Base-by-base conservation (phyloP, 2,888 invertebrate genomes). In the Plagiodera versicolora region DNA sequence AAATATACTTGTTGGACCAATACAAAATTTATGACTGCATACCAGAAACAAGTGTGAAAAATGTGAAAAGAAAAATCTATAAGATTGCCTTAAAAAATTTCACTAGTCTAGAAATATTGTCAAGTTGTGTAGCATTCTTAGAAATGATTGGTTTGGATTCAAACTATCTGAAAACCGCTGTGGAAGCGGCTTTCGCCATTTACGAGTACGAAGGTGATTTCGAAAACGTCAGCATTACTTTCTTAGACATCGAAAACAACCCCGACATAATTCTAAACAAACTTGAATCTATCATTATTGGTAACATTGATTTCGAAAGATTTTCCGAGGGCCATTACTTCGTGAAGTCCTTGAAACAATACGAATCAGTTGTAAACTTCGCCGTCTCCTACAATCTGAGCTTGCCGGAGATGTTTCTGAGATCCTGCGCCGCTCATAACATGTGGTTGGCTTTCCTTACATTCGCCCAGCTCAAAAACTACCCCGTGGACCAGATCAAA, bases 81-180 rank as follows among this genome's bases (percentile, higher is more conserved):
- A 86, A 87, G 55, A 78, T 90, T 66, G 89, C 89, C 2, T 74
- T 91, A 50, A 84, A 85, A 74, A 83, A 87, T 72, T 85, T 87
- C 72, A 80, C 80, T 10, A 84, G 88, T 64, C 76, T 81, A 0
- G 86, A 89, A 30, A 80, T 90, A 67, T 80, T 86, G 0, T 83
- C 86, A 1, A 86, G 88, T 68, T 89, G 89, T 51, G 82, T 92
- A 16, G 84, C 88, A 0, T 92, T 91, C 72, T 84, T 89, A 30
- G 90, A 91, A 75, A 88, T 90, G 84, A 83, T 91, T 19, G 88
- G 88, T 2, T 83, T 87, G 49, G 85, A 87, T 75, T 87, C 91
- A 0, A 84, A 86, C n/a, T 82, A 84, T 60, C 81, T 91, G 62
- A 82, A 89, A 63, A 84, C 89, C 20, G 86, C 87, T 66, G 79